Evolutionary conservation across 1,140 invertebrate genomes (phyloP), one percentile per base, ranked within the genome.

Genomic region (Oncopeltus fasciatus): DNA sequence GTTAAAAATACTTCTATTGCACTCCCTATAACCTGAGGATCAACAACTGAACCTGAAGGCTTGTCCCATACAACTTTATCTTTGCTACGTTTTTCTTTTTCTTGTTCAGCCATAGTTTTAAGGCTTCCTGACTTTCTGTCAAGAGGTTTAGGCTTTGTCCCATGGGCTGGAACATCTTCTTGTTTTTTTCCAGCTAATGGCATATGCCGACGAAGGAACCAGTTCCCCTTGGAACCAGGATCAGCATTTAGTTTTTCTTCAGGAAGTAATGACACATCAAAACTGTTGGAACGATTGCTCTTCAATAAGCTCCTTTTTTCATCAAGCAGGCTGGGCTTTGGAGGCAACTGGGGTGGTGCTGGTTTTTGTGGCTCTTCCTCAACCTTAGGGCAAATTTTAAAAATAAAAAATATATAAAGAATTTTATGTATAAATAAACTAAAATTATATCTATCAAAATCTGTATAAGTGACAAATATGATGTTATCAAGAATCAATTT

Each of bases 1-100:
- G 74, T 75, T 14, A 90, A 74, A 67, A 88, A 88, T 26, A 84
- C 86, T 74, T 90, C 86, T 61, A 90, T 90, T 5, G 86, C 87
- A 68, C 79, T 87, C 18, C 87, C 87, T 9, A 90, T 73, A 0
- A 85, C 80, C 67, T 86, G 83, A 4, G 87, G 82, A 68, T 89
- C 86, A 3, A 89, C 85, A 47, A 85, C 77, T 0, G 84, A 85
- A 1, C 84, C 84, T n/a, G 82, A 80, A 9, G 77, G 78, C 57
- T 80, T 82, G 65, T 87, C 84, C 84, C 84, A 86, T 0, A 85
- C 72, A 18, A 86, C 83, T 66, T 80, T 81, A 65, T 68, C 69
- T 43, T 74, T 66, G 51, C 20, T 1, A 74, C 68, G 33, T 72
- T 75, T 58, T 72, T 67, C 61, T 58, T 57, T 64, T 49, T 61